phyloP scores from a whole-genome alignment of 1,140 invertebrate genomes.

The Diorhabda elongata region DNA sequence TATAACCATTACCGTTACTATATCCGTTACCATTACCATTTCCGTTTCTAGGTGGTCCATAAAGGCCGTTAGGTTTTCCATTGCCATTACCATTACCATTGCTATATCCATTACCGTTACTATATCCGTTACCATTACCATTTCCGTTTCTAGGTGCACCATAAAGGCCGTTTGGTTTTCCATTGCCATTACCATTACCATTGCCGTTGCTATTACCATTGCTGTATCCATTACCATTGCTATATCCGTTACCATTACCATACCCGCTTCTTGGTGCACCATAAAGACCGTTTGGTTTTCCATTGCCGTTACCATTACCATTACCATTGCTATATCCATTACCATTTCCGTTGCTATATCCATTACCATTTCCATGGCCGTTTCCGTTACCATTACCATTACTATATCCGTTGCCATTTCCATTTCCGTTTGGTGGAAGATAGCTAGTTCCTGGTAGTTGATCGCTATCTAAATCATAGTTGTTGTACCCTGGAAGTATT shows the following conservation, averaged over 20 bases:
- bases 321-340: conserved; percentile 28
- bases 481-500: conserved; percentile 21
- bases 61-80: conserved; percentile 21
- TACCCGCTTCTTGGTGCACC: conserved; percentile 18
- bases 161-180: background rate
- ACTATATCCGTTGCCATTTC: conserved; percentile 3
- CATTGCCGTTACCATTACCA: conserved; percentile 17
- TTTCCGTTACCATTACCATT: conserved; percentile 24
- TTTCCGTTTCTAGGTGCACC: background rate
- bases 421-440: conserved; percentile 24
- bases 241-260: conserved; percentile 22
- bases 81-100: conserved; percentile 34
- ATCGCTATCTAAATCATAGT: conserved; percentile 25
- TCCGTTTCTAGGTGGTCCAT: conserved; percentile 26
- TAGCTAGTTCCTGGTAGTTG: conserved; percentile 33
- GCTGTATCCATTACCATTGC: conserved; percentile 16
- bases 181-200: too few species aligned
- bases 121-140: conserved; percentile 18
- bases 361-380: conserved; percentile 23
- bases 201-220: conserved; percentile 23
- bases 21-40: conserved; percentile 37
- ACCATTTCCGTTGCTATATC: conserved; percentile 22
- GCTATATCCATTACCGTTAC: conserved; percentile 30
- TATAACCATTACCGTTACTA: conserved; percentile 22
- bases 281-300: conserved; percentile 4